Percentiles rank a stretch among this genome's conserved stretches.
Conservation (phyloP, 2,888 invertebrate species). For the Scotopteryx bipunctaria region DNA sequence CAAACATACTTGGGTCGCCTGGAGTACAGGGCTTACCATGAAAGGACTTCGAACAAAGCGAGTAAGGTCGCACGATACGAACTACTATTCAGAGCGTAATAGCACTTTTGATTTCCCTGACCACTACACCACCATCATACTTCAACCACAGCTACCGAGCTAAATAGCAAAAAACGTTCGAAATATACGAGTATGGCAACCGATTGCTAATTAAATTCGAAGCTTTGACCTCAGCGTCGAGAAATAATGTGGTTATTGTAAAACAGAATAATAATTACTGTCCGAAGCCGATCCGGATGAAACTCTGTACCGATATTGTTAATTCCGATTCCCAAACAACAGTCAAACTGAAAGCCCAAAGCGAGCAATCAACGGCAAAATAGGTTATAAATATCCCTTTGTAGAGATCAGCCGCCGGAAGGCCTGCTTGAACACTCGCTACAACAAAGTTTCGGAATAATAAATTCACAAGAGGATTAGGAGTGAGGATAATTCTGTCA, state of each 20-base stretch:
- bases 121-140: conserved; percentile 13
- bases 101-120: conserved; percentile 39
- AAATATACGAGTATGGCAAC: conserved; percentile 37
- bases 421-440: conserved; percentile 64
- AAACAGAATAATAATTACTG: conserved; percentile 26
- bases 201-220: conserved; percentile 30
- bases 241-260: conserved; percentile 31
- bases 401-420: conserved; percentile 40
- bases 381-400: conserved; percentile 33
- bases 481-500: conserved; percentile 67
- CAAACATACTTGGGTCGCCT: conserved; percentile 65
- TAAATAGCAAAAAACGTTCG: conserved; percentile 37
- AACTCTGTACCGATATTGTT: conserved; percentile 27
- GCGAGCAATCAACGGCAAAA: conserved; percentile 32
- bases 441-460: conserved; percentile 71
- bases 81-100: conserved; percentile 45
- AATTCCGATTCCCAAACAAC: conserved; percentile 34
- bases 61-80: conserved; percentile 55
- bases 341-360: conserved; percentile 29
- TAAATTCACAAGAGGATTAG: conserved; percentile 68
- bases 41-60: conserved; percentile 68
- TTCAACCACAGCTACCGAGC: background rate
- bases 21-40: conserved; percentile 62
- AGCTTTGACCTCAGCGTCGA: conserved; percentile 15
- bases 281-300: conserved; percentile 27